Base-by-base conservation (phyloP, 2,113 vertebrate species). In the Pontoporia blainvillei region DNA sequence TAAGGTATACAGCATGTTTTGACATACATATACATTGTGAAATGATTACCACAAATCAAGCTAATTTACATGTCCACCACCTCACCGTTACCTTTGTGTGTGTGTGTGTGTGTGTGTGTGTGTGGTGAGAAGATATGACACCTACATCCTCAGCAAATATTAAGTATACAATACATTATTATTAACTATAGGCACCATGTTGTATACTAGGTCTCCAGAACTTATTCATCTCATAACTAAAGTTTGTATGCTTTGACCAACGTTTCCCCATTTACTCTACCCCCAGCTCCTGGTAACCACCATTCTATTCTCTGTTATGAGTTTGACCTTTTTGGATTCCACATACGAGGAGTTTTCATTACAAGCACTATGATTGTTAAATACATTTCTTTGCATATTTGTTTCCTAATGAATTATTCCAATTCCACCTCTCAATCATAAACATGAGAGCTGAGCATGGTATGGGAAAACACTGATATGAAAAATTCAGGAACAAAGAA, bases 401-500 rank as follows among this genome's bases (percentile, higher is more conserved):
- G 23, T 94, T 98, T 89, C 91, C 79, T 4, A 94, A 41, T 83
- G 84, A 92, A 82, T 97, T 36, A 94, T 86, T 98, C 79, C 41
- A 97, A 73, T 96, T 90, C 62, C 84, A 96, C 31, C 49, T 97
- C 96, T 95, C 69, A 97, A 13, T 94, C 95, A 97, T 25, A 91
- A 90, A 82, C 29, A 76, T 21, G 49, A 93, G 96, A 97, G 23
- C 41, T 94, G 96, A 96, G 97, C 79, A 8, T 66, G 92, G 71
- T 93, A 93, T 67, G 97, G 82, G 90, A 96, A 97, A 5, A 20
- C 46, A 96, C 41, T 92, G 85, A 78, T 93, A 97, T 5, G 91
- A 96, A 94, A 97, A 98, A 93, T 97, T 78, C 54, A 88, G 92
- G 59, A 82, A 84, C 95, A 97, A 96, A 95, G 49, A 59, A 98